Conservation (phyloP, 2,797 vertebrate species). For the Sebastes goodei region DNA sequence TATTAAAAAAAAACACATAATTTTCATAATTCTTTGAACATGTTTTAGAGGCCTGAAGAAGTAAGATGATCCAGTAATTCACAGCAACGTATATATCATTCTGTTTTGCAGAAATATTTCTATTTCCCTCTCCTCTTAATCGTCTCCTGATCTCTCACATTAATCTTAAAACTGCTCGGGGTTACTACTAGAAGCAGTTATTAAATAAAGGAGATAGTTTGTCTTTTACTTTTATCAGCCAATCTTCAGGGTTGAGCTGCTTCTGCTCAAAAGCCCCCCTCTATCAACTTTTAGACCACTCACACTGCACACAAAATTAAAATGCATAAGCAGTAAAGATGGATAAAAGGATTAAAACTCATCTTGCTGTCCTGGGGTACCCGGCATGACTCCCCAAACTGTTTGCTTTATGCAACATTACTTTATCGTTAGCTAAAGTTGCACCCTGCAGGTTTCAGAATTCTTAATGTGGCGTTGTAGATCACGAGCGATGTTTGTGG, state of each 20-base stretch:
- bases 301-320: neutral
- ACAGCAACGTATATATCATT: neutral
- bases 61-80: neutral
- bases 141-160: neutral
- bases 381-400: neutral
- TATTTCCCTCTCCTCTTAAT: neutral
- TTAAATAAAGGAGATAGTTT: neutral
- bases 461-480: neutral
- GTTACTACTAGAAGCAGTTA: neutral
- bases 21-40: neutral
- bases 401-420: constrained; percentile 37
- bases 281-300: neutral
- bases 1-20: neutral
- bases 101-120: neutral
- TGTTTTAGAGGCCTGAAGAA: neutral
- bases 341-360: neutral
- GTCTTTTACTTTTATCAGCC: neutral
- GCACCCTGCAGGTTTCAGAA: constrained; percentile 17
- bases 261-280: neutral
- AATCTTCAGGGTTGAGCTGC: neutral
- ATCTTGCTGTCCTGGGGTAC: neutral
- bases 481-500: neutral
- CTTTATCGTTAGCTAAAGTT: constrained; percentile 11
- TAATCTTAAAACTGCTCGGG: neutral
- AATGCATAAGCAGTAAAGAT: neutral